A percentile compares a stretch with the other conserved stretches of the same genome.
phyloP scores from a whole-genome alignment of 2,888 invertebrate species.

The Meteorus cinctellus region DNA sequence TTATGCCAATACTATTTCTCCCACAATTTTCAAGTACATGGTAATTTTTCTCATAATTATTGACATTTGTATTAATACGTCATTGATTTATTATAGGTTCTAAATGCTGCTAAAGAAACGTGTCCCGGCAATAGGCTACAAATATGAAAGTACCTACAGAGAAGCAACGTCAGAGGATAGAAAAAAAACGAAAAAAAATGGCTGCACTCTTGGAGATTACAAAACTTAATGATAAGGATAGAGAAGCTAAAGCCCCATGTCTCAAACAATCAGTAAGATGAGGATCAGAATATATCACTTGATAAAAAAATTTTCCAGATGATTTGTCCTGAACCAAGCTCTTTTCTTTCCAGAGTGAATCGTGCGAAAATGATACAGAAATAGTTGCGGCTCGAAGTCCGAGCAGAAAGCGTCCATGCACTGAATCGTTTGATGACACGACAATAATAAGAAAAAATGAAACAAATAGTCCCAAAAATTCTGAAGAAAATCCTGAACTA shows the following conservation, averaged over 20 bases:
- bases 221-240: conserved; percentile 78
- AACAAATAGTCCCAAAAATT: conserved; percentile 13
- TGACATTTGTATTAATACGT: conserved; percentile 1
- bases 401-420: conserved; percentile 60
- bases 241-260: conserved; percentile 66
- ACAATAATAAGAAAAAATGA: conserved; percentile 22
- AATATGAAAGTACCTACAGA: conserved; percentile 72
- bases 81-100: conserved; percentile 36
- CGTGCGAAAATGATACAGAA: conserved; percentile 19
- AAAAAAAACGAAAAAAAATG: conserved; percentile 80
- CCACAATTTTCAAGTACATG: conserved; percentile 14
- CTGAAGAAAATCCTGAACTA: conserved; percentile 47
- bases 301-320: neutral
- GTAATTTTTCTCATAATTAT: neutral
- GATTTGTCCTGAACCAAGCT: neutral
- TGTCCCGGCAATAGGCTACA: conserved; percentile 17
- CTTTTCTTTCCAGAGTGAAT: conserved; percentile 16
- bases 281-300: neutral
- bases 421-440: conserved; percentile 38
- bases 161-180: conserved; percentile 76
- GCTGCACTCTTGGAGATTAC: conserved; percentile 78
- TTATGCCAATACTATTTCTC: conserved; percentile 21
- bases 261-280: conserved; percentile 52
- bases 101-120: conserved; percentile 33
- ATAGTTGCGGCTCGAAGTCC: conserved; percentile 45